phyloP scores from a whole-genome alignment of 1,140 invertebrate genomes.

The Pectinophora gossypiella region DNA sequence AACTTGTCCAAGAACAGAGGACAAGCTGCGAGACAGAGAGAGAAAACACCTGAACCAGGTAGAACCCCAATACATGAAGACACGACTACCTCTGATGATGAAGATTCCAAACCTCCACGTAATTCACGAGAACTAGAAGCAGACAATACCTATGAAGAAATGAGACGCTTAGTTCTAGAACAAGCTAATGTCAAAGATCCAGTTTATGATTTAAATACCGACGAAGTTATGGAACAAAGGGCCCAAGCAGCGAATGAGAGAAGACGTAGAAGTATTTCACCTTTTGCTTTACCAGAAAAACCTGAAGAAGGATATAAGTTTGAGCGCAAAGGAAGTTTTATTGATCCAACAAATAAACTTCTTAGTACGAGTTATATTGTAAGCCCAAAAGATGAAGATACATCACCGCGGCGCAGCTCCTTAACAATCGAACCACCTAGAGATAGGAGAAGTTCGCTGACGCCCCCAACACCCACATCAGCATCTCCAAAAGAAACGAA shows the following conservation, averaged over 20 bases:
- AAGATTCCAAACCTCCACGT: conserved; percentile 46
- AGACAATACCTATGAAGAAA: conserved; percentile 69
- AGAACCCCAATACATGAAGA: conserved; percentile 57
- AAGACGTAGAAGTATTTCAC: conserved; percentile 70
- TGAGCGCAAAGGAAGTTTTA: conserved; percentile 69
- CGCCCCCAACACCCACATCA: conserved; percentile 41
- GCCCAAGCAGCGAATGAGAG: conserved; percentile 61
- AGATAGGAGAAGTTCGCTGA: conserved; percentile 37
- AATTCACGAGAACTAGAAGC: conserved; percentile 66
- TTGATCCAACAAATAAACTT: conserved; percentile 70
- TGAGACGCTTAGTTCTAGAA: conserved; percentile 66
- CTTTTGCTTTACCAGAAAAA: conserved; percentile 64
- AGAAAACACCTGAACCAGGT: conserved; percentile 77
- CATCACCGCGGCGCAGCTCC: conserved; percentile 36
- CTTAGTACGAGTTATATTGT: conserved; percentile 62
- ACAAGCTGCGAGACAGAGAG: conserved; percentile 66
- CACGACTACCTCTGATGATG: conserved; percentile 68
- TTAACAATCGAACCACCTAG: conserved; percentile 35
- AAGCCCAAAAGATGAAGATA: conserved; percentile 61
- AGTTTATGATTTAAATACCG: conserved; percentile 65
- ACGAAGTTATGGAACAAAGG: conserved; percentile 62
- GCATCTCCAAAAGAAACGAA: conserved; percentile 50
- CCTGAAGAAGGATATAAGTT: conserved; percentile 43
- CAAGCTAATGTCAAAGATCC: conserved; percentile 62
- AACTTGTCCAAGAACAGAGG: conserved; percentile 74